Evolutionary conservation across 2,113 vertebrate species (phyloP).

Genomic region (Mus spicilegus): DNA sequence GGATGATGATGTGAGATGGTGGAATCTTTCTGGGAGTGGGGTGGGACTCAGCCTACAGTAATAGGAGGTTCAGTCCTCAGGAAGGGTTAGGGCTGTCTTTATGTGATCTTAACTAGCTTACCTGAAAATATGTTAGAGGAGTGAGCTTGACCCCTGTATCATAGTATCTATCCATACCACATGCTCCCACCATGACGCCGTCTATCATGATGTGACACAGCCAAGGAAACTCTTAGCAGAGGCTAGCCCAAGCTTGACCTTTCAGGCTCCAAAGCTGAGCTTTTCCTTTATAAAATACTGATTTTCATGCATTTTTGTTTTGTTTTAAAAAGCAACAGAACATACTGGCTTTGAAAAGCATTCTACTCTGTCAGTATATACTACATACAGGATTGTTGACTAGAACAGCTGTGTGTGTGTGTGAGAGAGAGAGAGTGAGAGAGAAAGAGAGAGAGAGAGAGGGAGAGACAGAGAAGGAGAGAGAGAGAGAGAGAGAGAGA

Average conservation of each 20-base stretch:
- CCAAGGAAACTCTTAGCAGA: not conserved
- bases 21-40: not conserved
- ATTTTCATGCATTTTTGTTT: not conserved
- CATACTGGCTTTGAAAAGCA: conserved; percentile 17
- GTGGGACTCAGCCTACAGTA: not conserved
- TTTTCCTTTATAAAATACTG: not conserved
- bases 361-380: not conserved
- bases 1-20: not conserved
- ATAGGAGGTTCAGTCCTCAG: not conserved
- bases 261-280: not conserved
- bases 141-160: not conserved
- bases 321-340: not conserved
- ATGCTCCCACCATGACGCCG: too few relatives aligned
- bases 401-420: not conserved
- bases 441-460: too few relatives aligned
- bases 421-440: not conserved
- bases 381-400: not conserved
- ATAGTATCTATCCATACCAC: not conserved
- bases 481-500: too few relatives aligned
- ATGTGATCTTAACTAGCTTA: not conserved
- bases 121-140: not conserved
- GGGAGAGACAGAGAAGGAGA: too few relatives aligned
- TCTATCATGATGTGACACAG: not conserved
- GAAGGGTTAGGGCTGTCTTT: not conserved
- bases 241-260: not conserved